Base-by-base conservation (phyloP, 2,113 vertebrate species). In the Brevimyrus niger region DNA sequence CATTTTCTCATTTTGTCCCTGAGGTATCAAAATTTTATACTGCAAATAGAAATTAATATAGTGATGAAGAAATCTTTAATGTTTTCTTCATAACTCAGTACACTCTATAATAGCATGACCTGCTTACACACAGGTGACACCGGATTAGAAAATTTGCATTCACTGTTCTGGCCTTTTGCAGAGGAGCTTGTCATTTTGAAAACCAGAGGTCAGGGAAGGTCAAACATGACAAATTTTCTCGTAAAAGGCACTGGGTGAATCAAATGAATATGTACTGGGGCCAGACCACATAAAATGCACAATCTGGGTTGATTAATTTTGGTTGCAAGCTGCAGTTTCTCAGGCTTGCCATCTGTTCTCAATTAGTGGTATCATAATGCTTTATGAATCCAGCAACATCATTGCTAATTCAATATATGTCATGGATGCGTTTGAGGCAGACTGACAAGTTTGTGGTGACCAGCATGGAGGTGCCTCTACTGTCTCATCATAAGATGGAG, bases 21-120 rank as follows among this genome's bases (percentile, higher is more conserved):
- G 92, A 90, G 92, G 89, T 91, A 73, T 87, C 88, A 90, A 90
- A 55, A 48, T 46, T 90, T 86, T 91, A 92, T 83, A 51, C 48
- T 69, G 90, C 90, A 94, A 90, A 91, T 93, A 93, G 89, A 92
- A 95, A 95, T 95, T 94, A 91, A 91, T 92, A 93, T 91, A 92
- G 91, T 93, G 93, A 88, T 89, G 92, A 90, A 91, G 90, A 91
- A 89, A 89, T 93, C 89, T 91, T 88, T 65, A 87, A 89, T 88
- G 87, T 89, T 90, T 88, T 91, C 91, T 91, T 92, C 91, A 47
- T 58, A 23, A 46, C 50, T 31, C 35, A n/a, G 35, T 17, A 89
- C 88, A 93, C 89, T 91, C 83, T 76, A 65, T 9, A 88, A 83
- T 44, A 38, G 44, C 13, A 8, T 86, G 61, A 76, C 84, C 17